Evolutionary conservation across 2,888 invertebrate genomes (phyloP).

Genomic region (Hyalella azteca): DNA sequence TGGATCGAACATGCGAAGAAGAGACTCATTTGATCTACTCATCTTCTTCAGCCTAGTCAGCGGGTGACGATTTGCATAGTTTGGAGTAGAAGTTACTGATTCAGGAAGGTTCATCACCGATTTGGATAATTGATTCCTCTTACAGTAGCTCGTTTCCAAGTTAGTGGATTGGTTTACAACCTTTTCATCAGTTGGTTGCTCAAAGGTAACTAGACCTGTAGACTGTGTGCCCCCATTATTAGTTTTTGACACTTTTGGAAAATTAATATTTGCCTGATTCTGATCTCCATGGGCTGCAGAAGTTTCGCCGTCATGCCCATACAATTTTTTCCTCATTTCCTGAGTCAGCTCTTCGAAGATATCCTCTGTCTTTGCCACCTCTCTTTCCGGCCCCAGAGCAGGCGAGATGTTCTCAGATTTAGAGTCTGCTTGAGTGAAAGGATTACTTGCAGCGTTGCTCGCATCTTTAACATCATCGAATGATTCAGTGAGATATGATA

Average conservation of each 20-base stretch:
- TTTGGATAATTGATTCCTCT: not conserved
- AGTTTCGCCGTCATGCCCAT: no score
- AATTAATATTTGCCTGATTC: not conserved
- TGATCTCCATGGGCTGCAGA: not conserved
- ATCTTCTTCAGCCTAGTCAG: not conserved
- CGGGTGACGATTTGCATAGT: not conserved
- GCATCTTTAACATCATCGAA: no score
- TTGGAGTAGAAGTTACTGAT: not conserved
- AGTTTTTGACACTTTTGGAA: not conserved
- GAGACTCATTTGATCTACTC: constrained; percentile 10
- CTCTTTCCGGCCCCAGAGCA: no score
- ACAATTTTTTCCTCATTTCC: not conserved
- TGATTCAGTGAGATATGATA: not conserved
- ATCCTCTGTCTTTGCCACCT: not conserved
- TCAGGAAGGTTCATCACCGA: not conserved
- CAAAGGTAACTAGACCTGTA: no score
- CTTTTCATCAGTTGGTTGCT: no score
- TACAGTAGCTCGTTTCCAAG: no score
- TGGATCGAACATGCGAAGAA: constrained; percentile 16
- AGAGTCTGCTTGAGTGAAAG: not conserved
- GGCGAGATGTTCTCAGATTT: no score
- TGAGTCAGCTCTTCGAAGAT: not conserved
- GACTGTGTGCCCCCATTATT: no score
- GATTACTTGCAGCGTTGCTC: not conserved
- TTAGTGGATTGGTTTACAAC: no score